Evolutionary conservation across 2,888 invertebrate species (phyloP).

Genomic region (Synanthedon vespiformis): DNA sequence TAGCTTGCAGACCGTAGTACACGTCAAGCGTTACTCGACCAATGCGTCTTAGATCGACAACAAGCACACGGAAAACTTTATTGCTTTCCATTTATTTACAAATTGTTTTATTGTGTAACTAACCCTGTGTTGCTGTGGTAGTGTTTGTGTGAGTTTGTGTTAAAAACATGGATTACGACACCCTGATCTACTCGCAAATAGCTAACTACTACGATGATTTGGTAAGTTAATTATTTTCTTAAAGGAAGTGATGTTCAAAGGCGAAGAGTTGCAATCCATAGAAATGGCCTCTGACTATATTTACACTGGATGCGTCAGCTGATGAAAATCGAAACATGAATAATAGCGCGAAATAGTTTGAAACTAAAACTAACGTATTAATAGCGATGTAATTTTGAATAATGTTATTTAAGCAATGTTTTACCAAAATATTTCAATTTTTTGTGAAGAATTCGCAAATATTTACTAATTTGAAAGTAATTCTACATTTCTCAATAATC

Average conservation of each 20-base stretch:
- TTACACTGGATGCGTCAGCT: no score
- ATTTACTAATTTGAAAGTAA: no score
- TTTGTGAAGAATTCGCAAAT: no score
- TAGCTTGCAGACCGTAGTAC: constrained; percentile 67
- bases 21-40: constrained; percentile 60
- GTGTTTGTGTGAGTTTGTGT: constrained; percentile 6
- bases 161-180: constrained; percentile 73
- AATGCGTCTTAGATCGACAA: constrained; percentile 67
- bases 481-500: no score
- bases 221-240: constrained; percentile 39
- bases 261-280: no score
- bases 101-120: neutral
- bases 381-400: no score
- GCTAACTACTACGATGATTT: constrained; percentile 74
- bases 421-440: no score
- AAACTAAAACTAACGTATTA: no score
- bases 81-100: constrained; percentile 14
- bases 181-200: constrained; percentile 73
- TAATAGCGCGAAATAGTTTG: no score
- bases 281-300: no score
- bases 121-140: constrained; percentile 1
- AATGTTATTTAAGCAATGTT: no score
- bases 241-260: neutral
- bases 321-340: no score
- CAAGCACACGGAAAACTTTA: constrained; percentile 22